Evolutionary conservation across 2,888 invertebrate genomes (phyloP).

Genomic region (Hesperia comma): DNA sequence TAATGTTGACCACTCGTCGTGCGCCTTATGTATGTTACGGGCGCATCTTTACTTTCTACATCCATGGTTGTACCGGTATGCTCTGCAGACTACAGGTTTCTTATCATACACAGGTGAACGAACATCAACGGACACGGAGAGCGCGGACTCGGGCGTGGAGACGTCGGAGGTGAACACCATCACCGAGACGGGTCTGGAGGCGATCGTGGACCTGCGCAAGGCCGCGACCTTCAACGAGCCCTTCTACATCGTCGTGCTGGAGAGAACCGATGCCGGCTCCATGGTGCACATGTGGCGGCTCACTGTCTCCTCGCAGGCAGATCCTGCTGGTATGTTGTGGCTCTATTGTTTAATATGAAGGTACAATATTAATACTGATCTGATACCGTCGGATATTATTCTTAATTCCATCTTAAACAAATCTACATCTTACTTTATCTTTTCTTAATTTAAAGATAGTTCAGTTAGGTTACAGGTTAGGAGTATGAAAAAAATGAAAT

Average conservation of each 20-base stretch:
- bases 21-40: too few relatives aligned
- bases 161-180: constrained; percentile 66
- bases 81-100: too few relatives aligned
- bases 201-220: constrained; percentile 95
- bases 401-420: neutral
- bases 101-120: constrained; percentile 62
- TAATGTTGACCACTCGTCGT: too few relatives aligned
- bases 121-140: constrained; percentile 61
- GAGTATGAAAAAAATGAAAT: too few relatives aligned
- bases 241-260: constrained; percentile 97
- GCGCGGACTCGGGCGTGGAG: constrained; percentile 64
- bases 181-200: constrained; percentile 89
- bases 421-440: neutral
- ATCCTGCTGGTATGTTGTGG: constrained; percentile 59
- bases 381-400: neutral
- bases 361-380: too few relatives aligned
- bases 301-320: constrained; percentile 91
- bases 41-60: too few relatives aligned
- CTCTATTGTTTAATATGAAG: neutral
- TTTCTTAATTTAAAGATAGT: too few relatives aligned
- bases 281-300: constrained; percentile 98
- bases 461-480: too few relatives aligned
- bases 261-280: constrained; percentile 92
- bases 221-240: constrained; percentile 95
- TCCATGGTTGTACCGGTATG: too few relatives aligned